Evolutionary conservation across 2,797 vertebrate genomes (phyloP).

Genomic region (Chromis chromis): DNA sequence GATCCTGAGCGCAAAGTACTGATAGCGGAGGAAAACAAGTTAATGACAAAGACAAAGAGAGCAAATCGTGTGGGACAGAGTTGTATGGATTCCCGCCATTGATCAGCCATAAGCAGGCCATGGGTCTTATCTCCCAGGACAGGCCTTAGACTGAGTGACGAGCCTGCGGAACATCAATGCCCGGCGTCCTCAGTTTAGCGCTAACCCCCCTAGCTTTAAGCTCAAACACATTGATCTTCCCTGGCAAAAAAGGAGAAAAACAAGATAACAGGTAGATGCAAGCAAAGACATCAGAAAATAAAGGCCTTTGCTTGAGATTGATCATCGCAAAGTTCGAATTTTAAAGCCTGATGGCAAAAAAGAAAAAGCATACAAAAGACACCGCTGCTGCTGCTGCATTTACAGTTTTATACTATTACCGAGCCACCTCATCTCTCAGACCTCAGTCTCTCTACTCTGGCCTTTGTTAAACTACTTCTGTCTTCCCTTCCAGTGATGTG

Average conservation of each 20-base stretch:
- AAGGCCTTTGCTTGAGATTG: slow-evolving; percentile 10
- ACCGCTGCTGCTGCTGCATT: neutral
- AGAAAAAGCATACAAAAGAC: slow-evolving; percentile 2
- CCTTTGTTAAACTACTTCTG: slow-evolving; percentile 13
- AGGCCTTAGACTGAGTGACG: slow-evolving; percentile 69
- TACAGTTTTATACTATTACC: slow-evolving; percentile 1
- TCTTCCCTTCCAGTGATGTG: slow-evolving; percentile 16
- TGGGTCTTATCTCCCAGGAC: slow-evolving; percentile 71
- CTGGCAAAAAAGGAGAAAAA: slow-evolving; percentile 36
- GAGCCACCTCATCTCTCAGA: slow-evolving; percentile 11
- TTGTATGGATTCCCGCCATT: slow-evolving; percentile 68
- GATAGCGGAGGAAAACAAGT: slow-evolving; percentile 53
- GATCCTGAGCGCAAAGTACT: slow-evolving; percentile 25
- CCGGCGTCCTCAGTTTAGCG: slow-evolving; percentile 56
- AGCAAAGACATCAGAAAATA: slow-evolving; percentile 41
- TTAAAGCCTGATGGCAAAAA: slow-evolving; percentile 14
- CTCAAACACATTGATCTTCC: slow-evolving; percentile 61
- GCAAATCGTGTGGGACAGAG: slow-evolving; percentile 42
- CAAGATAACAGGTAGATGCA: slow-evolving; percentile 49
- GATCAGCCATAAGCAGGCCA: slow-evolving; percentile 71
- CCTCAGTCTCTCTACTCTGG: slow-evolving; percentile 1
- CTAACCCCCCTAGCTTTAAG: slow-evolving; percentile 51
- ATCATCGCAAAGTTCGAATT: slow-evolving; percentile 4
- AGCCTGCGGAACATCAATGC: slow-evolving; percentile 68
- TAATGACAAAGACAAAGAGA: slow-evolving; percentile 72